These are phyloP conservation scores for Autographa gamma DNA, from an alignment of 2,888 invertebrate species.

Conservation along the genomic window DNA sequence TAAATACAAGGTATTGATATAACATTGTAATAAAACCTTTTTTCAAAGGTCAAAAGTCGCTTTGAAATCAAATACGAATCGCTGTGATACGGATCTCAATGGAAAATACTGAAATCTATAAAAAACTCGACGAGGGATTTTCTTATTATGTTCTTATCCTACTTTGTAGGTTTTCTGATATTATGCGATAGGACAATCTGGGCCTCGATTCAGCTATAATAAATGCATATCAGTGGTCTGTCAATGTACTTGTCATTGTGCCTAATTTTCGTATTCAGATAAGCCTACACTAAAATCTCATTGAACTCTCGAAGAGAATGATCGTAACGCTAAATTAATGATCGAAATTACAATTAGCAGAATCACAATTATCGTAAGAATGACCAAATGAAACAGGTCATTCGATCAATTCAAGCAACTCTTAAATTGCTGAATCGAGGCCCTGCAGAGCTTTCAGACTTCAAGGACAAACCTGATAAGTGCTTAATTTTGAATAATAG, in stretches of 20 bases:
- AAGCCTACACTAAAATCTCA: no score
- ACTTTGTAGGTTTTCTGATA: neutral
- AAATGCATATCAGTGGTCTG: no score
- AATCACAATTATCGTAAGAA: no score
- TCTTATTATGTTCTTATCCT: conserved; percentile 12
- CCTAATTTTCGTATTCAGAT: no score
- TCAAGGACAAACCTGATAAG: conserved; percentile 6
- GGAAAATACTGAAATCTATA: conserved; percentile 1
- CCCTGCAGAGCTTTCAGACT: neutral
- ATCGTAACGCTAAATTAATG: no score
- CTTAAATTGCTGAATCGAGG: no score
- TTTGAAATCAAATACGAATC: conserved; percentile 14
- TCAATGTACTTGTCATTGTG: no score
- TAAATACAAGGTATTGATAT: neutral
- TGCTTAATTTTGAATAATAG: conserved; percentile 1
- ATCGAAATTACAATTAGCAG: no score
- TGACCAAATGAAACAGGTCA: no score
- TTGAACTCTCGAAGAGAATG: no score
- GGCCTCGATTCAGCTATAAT: neutral
- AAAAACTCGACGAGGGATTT: neutral
- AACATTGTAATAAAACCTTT: conserved; percentile 6
- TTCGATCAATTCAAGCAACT: no score
- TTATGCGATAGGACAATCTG: neutral
- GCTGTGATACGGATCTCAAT: neutral
- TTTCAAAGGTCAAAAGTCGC: conserved; percentile 6